These are phyloP conservation scores for Blastobasis adustella DNA, from an alignment of 2,888 invertebrate genomes.

Conservation along the genomic window DNA sequence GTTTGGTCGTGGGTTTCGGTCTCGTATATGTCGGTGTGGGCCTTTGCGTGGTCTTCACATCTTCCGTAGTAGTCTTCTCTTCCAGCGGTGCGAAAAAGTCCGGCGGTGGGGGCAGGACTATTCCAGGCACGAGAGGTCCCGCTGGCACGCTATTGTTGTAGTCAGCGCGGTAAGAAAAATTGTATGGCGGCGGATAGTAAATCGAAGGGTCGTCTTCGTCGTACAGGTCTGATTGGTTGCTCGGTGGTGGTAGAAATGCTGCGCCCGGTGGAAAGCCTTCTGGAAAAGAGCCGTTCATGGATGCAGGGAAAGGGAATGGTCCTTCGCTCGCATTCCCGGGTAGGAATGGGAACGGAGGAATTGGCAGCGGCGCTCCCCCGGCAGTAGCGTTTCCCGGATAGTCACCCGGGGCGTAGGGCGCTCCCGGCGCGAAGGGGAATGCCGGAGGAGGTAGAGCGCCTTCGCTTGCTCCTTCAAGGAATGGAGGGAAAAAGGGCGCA, in stretches of 20 bases:
- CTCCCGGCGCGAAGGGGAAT: slow-evolving; percentile 76
- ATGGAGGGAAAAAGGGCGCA: slow-evolving; percentile 80
- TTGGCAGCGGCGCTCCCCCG: slow-evolving; percentile 78
- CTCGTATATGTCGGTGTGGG: slow-evolving; percentile 42
- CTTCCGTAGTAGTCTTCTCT: slow-evolving; percentile 52
- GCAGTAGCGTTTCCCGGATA: slow-evolving; percentile 79
- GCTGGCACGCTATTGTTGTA: slow-evolving; percentile 86
- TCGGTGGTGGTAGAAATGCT: slow-evolving; percentile 79
- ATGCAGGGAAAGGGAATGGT: slow-evolving; percentile 69
- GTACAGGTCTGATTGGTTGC: slow-evolving; percentile 84
- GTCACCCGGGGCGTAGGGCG: slow-evolving; percentile 73
- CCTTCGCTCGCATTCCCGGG: slow-evolving; percentile 74
- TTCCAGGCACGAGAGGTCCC: slow-evolving; percentile 91
- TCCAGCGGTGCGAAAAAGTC: slow-evolving; percentile 87
- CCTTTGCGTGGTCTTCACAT: slow-evolving; percentile 38
- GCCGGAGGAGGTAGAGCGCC: slow-evolving; percentile 68
- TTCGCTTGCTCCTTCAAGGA: slow-evolving; percentile 77
- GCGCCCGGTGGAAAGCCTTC: slow-evolving; percentile 73
- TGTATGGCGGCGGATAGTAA: slow-evolving; percentile 94
- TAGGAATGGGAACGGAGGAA: slow-evolving; percentile 78
- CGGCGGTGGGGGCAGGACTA: slow-evolving; percentile 90
- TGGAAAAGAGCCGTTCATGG: slow-evolving; percentile 75
- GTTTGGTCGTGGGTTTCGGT: slow-evolving; percentile 47
- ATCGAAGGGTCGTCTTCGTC: slow-evolving; percentile 94
- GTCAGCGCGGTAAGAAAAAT: slow-evolving; percentile 87